Conservation (phyloP, 1,140 invertebrate genomes). For the Drosophila pandora region DNA sequence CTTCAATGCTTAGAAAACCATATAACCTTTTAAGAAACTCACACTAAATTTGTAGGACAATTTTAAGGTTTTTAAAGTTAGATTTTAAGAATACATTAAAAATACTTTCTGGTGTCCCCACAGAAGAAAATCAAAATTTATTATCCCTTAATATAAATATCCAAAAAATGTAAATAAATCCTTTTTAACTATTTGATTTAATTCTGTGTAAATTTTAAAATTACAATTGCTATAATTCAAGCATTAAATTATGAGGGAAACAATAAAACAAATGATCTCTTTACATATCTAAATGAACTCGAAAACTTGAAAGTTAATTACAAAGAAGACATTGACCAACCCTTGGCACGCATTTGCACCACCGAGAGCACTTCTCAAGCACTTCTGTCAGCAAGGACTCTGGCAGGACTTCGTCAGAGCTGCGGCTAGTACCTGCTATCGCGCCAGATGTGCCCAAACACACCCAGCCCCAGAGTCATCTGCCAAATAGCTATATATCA, state of each 20-base stretch:
- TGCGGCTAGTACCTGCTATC: conserved; percentile 17
- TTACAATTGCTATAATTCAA: not conserved
- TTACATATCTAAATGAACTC: not conserved
- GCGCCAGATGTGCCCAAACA: conserved; percentile 57
- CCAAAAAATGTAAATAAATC: not conserved
- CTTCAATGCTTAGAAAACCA: too few species aligned
- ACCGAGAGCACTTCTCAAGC: conserved; percentile 23
- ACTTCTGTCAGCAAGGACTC: conserved; percentile 22
- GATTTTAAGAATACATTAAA: too few species aligned
- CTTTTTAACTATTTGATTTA: not conserved
- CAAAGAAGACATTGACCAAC: conserved; percentile 10
- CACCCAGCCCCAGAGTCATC: conserved; percentile 16
- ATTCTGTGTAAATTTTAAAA: not conserved
- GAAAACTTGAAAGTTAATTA: conserved; percentile 23
- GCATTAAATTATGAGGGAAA: conserved; percentile 6
- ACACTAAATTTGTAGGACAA: too few species aligned
- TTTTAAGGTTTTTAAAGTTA: too few species aligned
- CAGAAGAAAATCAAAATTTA: too few species aligned
- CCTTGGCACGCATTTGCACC: conserved; percentile 26
- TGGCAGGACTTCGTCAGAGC: conserved; percentile 10
- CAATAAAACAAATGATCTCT: conserved; percentile 1
- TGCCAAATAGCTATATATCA: conserved; percentile 66
- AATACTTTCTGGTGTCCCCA: too few species aligned
- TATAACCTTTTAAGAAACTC: too few species aligned
- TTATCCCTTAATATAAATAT: too few species aligned